Evolutionary conservation across 1,140 invertebrate genomes (phyloP).

Genomic region (Stenopsyche tienmushanensis): DNA sequence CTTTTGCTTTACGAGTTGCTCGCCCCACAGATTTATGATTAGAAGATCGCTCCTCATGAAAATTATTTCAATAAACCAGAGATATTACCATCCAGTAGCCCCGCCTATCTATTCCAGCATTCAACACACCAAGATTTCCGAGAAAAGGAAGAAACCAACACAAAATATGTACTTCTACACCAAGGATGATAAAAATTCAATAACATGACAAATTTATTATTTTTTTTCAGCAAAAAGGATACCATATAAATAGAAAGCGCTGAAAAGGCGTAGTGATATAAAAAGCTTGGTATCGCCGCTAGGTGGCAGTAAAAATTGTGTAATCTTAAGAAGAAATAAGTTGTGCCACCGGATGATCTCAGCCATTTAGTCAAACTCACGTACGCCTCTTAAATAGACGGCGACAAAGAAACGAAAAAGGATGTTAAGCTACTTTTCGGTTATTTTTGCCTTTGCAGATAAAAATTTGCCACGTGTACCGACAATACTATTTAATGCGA

Average conservation of each 20-base stretch:
- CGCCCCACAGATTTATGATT: constrained; percentile 1
- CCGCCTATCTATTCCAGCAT: not conserved
- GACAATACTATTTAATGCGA: too few relatives aligned
- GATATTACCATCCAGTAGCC: not conserved
- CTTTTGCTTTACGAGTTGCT: constrained; percentile 11
- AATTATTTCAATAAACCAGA: not conserved
- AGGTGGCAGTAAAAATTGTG: not conserved
- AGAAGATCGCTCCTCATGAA: constrained; percentile 6
- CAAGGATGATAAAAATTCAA: too few relatives aligned
- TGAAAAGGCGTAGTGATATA: too few relatives aligned
- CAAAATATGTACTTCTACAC: too few relatives aligned
- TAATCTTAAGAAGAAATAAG: constrained; percentile 3
- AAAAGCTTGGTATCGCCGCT: too few relatives aligned
- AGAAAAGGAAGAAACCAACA: too few relatives aligned
- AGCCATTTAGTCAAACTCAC: not conserved
- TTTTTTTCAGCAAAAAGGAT: too few relatives aligned
- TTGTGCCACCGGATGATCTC: constrained; percentile 14
- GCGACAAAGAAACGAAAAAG: not conserved
- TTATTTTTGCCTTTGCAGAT: too few relatives aligned
- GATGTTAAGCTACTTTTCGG: too few relatives aligned
- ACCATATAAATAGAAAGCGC: too few relatives aligned
- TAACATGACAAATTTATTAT: too few relatives aligned
- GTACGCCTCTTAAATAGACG: not conserved
- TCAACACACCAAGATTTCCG: not conserved
- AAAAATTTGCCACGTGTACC: too few relatives aligned